Percentiles rank a stretch among this genome's conserved stretches.
phyloP scores from a whole-genome alignment of 2,113 vertebrate species.

The Cynocephalus volans region DNA sequence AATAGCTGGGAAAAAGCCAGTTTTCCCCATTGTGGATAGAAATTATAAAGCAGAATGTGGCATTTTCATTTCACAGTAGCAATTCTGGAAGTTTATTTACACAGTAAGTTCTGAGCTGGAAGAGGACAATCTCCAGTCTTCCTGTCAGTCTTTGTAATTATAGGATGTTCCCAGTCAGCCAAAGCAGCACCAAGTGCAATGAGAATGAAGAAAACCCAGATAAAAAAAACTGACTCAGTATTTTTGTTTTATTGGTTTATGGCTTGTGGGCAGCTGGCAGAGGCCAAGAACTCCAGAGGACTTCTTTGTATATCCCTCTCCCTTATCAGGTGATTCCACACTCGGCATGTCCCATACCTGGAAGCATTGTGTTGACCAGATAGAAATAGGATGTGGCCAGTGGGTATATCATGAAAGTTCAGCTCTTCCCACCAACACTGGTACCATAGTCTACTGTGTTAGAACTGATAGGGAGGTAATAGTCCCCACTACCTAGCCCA shows the following conservation, averaged over 20 bases:
- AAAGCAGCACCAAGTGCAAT: constrained; percentile 74
- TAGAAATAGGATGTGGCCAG: background rate
- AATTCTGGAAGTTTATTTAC: constrained; percentile 80
- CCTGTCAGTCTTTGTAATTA: constrained; percentile 36
- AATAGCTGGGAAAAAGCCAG: constrained; percentile 72
- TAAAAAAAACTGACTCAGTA: constrained; percentile 57
- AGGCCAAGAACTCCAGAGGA: constrained; percentile 69
- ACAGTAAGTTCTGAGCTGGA: constrained; percentile 60
- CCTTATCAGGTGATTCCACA: constrained; percentile 38
- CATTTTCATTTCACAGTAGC: constrained; percentile 68
- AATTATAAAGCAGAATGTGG: constrained; percentile 69
- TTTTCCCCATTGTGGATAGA: constrained; percentile 63
- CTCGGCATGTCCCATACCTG: constrained; percentile 31
- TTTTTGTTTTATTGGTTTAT: constrained; percentile 81
- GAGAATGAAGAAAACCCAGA: constrained; percentile 70
- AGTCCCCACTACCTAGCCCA: constrained; percentile 53
- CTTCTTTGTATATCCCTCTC: constrained; percentile 31
- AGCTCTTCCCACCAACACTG: constrained; percentile 57
- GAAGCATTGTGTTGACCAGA: constrained; percentile 47
- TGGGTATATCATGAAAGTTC: background rate
- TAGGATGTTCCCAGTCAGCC: constrained; percentile 49
- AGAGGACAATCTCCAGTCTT: constrained; percentile 55
- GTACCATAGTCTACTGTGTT: background rate
- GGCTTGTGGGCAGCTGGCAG: constrained; percentile 79
- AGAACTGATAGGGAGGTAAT: constrained; percentile 56